Evolutionary conservation across 2,888 invertebrate species (phyloP), one percentile per base, ranked within the genome.

Genomic region (Parelbella ahira): DNA sequence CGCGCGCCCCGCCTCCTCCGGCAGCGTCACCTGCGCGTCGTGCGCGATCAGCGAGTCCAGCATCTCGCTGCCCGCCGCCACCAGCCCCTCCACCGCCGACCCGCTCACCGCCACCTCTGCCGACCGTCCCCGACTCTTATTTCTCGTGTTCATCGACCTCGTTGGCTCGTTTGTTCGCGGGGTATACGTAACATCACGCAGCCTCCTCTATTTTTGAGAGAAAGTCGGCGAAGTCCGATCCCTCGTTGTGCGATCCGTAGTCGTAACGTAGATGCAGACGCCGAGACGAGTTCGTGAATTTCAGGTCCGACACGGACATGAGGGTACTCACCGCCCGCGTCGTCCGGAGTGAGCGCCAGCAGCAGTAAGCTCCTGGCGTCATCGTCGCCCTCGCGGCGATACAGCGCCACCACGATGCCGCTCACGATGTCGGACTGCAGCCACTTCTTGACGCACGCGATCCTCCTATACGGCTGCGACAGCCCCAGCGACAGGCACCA

Each of bases 101-200:
- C 12, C 25, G 10, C 25, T 25, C 3, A 25, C 11, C 6, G 12
- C n/a, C 25, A 25, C 11, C 3, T 25, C 25, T 25, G 25, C n/a
- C n/a, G n/a, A n/a, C n/a, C n/a, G n/a, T n/a, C n/a, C n/a, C n/a
- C n/a, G n/a, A n/a, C n/a, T n/a, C n/a, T n/a, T n/a, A n/a, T n/a
- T n/a, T n/a, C n/a, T n/a, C n/a, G n/a, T n/a, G n/a, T n/a, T n/a
- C n/a, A n/a, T n/a, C n/a, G n/a, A n/a, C n/a, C n/a, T n/a, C n/a
- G n/a, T n/a, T n/a, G n/a, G n/a, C n/a, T n/a, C n/a, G n/a, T n/a
- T n/a, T n/a, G n/a, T n/a, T n/a, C n/a, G n/a, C n/a, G n/a, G n/a
- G n/a, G n/a, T n/a, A n/a, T n/a, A n/a, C n/a, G n/a, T n/a, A n/a
- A n/a, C n/a, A n/a, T n/a, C n/a, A n/a, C n/a, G n/a, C n/a, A n/a